Conservation (phyloP, 2,113 vertebrate genomes). For the Leptocoma aspasia region DNA sequence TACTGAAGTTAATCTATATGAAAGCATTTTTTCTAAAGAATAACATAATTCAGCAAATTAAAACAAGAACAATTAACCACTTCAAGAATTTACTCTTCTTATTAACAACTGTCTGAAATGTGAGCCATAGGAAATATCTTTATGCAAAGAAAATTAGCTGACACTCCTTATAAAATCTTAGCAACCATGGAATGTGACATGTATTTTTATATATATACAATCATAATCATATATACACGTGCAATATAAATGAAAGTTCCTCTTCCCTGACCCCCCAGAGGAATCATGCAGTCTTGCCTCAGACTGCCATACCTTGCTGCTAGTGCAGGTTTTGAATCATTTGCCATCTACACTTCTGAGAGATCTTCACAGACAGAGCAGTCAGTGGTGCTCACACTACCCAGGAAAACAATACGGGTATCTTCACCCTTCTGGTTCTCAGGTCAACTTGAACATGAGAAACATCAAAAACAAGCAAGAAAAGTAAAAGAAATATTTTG, state of each 20-base stretch:
- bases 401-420: background rate
- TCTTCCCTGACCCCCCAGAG: background rate
- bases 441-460: background rate
- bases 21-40: background rate
- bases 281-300: background rate
- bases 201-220: background rate
- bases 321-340: background rate
- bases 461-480: background rate
- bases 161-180: background rate
- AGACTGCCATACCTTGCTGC: background rate
- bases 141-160: background rate
- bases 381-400: background rate
- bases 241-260: background rate
- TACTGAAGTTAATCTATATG: background rate
- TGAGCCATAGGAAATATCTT: background rate
- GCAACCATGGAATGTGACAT: background rate
- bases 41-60: background rate
- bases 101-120: background rate
- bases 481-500: background rate
- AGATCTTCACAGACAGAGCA: background rate
- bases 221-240: background rate
- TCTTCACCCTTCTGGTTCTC: background rate
- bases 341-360: background rate
- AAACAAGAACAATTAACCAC: background rate
- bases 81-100: background rate